Evolutionary conservation across 2,797 vertebrate species (phyloP), one percentile per base, ranked within the genome.

Genomic region (Sebastes wilsoni): DNA sequence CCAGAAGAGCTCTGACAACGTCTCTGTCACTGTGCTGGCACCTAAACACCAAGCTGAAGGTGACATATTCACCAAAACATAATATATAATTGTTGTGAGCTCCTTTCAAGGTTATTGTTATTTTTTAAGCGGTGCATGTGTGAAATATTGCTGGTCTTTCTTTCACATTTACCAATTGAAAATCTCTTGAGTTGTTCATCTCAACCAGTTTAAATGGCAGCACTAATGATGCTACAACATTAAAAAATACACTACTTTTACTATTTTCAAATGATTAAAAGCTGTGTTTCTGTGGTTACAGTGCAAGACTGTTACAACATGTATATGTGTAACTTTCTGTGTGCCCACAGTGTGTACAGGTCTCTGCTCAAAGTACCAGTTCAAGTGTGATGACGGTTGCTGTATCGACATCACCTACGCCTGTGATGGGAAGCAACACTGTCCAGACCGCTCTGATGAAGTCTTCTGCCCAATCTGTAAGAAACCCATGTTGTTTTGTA

Each of bases 361-460:
- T 6, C 92, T 90, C 73, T 99, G 98, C 83, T 97, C 97, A 0
- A 96, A 96, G 78, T 97, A 99, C 92, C 97, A 98, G 95, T 99
- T 99, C 87, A 96, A 96, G 85, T 99, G 98, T 25, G 98, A 99
- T 0, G 96, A 98, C 0, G 98, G 98, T 78, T 99, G 98, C 94
- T 99, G 98, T 66, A 96, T 99, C 28, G 98, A 99, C 94, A 99
- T 99, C 92, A 97, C 96, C 0, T 97, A 97, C 72, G 97, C 98
- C 6, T 99, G 98, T 0, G 97, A 99, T 9, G 97, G 98, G 13
- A 95, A 96, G 76, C 96, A 96, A 8, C 98, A 99, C 72, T 99
- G 98, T 76, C 97, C 97, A 0, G 98, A 99, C 12, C 96, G 97
- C 36, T 99, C 98, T 0, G 98, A 99, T 2, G 98, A 99, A 89